phyloP scores from a whole-genome alignment of 2,113 vertebrate species.

The Macquaria ambigua region DNA sequence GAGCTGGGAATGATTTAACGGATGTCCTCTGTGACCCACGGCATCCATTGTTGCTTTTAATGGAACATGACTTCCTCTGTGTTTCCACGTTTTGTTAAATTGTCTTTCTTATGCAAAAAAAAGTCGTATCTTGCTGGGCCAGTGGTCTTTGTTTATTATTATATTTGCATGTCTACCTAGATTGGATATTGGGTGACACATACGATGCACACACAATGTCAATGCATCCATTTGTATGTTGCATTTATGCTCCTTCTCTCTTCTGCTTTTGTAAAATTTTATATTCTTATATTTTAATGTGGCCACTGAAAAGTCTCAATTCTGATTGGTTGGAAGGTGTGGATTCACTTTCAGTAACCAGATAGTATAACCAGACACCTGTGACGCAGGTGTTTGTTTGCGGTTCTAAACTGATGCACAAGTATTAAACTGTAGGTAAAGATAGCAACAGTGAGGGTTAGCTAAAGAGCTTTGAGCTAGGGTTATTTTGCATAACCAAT shows the following conservation, averaged over 20 bases:
- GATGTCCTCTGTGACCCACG: neutral
- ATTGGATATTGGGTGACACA: neutral
- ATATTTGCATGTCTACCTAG: no score
- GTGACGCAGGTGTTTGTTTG: no score
- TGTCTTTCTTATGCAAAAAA: neutral
- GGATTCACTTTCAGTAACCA: no score
- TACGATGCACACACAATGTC: neutral
- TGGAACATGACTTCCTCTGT: neutral
- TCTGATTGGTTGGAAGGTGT: no score
- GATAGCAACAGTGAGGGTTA: no score
- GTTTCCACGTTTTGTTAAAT: conserved; percentile 22
- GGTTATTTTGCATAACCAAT: no score
- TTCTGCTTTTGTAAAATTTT: neutral
- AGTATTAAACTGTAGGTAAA: no score
- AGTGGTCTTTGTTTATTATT: neutral
- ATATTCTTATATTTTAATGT: no score
- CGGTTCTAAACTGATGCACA: no score
- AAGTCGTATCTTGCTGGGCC: neutral
- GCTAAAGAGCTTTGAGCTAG: no score
- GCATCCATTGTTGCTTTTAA: conserved; percentile 1
- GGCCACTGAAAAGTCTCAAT: no score
- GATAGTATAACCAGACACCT: no score
- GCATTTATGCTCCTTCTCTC: neutral
- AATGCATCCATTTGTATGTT: neutral
- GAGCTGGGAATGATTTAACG: neutral